Conservation (phyloP, 2,888 invertebrate genomes). For the Heteropelma amictum region DNA sequence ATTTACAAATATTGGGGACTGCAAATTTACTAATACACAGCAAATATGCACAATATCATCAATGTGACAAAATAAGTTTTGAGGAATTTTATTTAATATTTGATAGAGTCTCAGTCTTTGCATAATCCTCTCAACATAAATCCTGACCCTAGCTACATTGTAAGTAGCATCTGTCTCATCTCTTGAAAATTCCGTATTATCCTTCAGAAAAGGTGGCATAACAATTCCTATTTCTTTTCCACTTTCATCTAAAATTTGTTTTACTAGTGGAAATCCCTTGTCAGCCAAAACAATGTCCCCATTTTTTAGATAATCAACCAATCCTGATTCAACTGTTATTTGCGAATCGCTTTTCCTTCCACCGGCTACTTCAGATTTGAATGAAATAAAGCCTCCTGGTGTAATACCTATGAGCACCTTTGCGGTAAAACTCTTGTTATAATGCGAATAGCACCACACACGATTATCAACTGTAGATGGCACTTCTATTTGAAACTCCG, state of each 20-base stretch:
- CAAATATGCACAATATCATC: too few species aligned
- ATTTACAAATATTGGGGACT: too few species aligned
- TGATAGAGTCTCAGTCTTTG: too few species aligned
- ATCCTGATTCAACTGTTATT: constrained; percentile 40
- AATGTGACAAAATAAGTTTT: too few species aligned
- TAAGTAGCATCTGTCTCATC: too few species aligned
- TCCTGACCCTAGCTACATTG: too few species aligned
- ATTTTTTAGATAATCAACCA: constrained; percentile 33
- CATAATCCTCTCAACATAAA: too few species aligned
- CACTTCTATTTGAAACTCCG: constrained; percentile 39
- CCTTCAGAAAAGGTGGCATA: constrained; percentile 31
- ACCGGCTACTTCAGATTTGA: constrained; percentile 37
- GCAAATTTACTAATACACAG: too few species aligned
- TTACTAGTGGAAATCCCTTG: constrained; percentile 23
- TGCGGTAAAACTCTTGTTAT: constrained; percentile 43
- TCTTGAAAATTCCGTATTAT: too few species aligned
- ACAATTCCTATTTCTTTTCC: constrained; percentile 32
- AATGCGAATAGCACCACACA: constrained; percentile 34
- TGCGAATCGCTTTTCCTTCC: constrained; percentile 39
- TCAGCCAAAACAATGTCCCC: constrained; percentile 12
- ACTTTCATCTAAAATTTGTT: constrained; percentile 21
- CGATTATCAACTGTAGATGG: constrained; percentile 35
- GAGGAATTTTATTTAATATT: too few species aligned
- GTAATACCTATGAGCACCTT: constrained; percentile 46
- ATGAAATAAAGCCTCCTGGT: constrained; percentile 38